Conservation (phyloP, 2,797 vertebrate genomes). For the Sibirionetta formosa region DNA sequence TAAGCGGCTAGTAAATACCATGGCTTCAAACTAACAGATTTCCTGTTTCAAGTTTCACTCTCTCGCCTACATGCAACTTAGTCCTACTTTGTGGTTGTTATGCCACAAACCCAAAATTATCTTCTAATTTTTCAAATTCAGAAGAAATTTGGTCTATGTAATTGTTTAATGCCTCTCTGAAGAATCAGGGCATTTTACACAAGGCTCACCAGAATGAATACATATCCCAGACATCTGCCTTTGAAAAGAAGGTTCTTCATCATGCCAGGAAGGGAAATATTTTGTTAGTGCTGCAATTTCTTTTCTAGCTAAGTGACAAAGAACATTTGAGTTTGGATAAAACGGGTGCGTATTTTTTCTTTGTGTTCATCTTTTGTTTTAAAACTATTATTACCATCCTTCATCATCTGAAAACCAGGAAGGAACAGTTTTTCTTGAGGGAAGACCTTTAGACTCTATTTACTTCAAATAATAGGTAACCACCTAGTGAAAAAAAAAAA, state of each 20-base stretch:
- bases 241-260: not conserved
- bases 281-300: not conserved
- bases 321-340: not conserved
- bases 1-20: not conserved
- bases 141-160: not conserved
- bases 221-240: not conserved
- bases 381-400: not conserved
- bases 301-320: not conserved
- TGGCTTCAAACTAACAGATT: not conserved
- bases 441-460: not conserved
- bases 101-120: not conserved
- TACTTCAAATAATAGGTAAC: not conserved
- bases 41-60: not conserved
- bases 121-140: not conserved
- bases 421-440: not conserved
- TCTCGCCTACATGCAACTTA: not conserved
- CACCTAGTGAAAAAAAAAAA: not conserved
- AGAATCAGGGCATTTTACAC: not conserved
- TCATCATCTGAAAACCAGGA: not conserved
- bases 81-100: not conserved
- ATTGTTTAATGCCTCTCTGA: not conserved
- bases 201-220: not conserved
- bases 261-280: not conserved
- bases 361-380: not conserved
- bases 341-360: not conserved